Evolutionary conservation across 2,113 vertebrate species (phyloP).

Genomic region (Plecotus auritus): DNA sequence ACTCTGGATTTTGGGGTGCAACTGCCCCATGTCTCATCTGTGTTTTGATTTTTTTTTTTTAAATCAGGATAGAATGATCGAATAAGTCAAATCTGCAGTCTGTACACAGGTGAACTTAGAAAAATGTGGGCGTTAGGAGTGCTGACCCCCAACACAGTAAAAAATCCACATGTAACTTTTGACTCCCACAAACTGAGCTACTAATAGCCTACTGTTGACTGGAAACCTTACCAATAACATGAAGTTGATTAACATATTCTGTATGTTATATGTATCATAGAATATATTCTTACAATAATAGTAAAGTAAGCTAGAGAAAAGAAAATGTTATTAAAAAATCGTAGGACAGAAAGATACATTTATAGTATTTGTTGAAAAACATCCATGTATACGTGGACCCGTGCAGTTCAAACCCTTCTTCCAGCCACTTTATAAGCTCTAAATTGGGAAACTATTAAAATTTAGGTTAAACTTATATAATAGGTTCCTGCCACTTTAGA

Average conservation of each 20-base stretch:
- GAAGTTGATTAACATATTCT: background rate
- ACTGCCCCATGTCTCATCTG: background rate
- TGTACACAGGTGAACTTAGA: too few species aligned
- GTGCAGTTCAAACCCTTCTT: accelerated
- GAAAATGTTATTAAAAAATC: background rate
- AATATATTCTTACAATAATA: background rate
- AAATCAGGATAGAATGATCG: background rate
- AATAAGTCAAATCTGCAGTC: background rate
- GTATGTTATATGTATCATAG: background rate
- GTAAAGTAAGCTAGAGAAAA: background rate
- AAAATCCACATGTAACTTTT: background rate
- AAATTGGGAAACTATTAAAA: background rate
- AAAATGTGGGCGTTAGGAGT: background rate
- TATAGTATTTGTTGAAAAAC: background rate
- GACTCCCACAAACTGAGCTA: background rate
- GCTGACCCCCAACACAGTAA: background rate
- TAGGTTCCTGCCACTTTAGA: background rate
- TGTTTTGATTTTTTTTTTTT: background rate
- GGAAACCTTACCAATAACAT: background rate
- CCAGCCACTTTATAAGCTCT: background rate
- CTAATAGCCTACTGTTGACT: background rate
- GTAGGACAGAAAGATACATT: background rate
- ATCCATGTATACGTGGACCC: background rate
- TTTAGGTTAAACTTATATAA: background rate
- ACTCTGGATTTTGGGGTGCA: background rate